Evolutionary conservation across 1,140 invertebrate species (phyloP), one percentile per base, ranked within the genome.

Genomic region (Drosophila ercepeae): DNA sequence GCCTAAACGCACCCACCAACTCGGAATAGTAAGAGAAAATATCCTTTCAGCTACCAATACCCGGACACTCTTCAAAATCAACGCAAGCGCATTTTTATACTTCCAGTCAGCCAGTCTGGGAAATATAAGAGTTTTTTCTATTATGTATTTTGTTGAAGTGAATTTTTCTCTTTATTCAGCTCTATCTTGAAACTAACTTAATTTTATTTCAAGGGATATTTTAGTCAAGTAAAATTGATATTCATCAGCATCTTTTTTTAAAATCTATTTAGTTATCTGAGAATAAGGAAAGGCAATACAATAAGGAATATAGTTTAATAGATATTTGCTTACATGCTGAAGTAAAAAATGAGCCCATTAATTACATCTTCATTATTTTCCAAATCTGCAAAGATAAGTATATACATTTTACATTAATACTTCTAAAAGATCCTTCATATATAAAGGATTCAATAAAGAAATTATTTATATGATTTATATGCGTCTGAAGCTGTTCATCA

Each of bases 111-210:
- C 13, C 0, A 29, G 0, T 8, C 1, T 3, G 41, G 71, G 54
- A 44, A 78, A 52, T 82, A 86, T 86, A 86, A 86, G 82, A 88
- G 77, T 53, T 39, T 9, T n/a, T n/a, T n/a, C n/a, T n/a, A n/a
- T n/a, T n/a, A n/a, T n/a, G n/a, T n/a, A 21, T 45, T 16, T 45
- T 7, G 2, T 9, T 8, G 16, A 1, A 64, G 83, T 21, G 45
- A 65, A 8, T 41, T 88, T 78, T 71, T 27, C 83, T 4, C 82
- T 88, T 88, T 75, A 88, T 83, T 89, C 83, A 89, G 83, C 9
- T 32, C 1, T n/a, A 4, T n/a, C 3, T 9, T 1, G 2, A 32
- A 32, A 32, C 29, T 1, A n/a, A n/a, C 11, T 32, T 11, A 32
- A 32, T 32, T 11, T 32, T 3, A 32, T 32, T 32, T 9, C 3